Evolutionary conservation across 2,888 invertebrate genomes (phyloP), one percentile per base, ranked within the genome.

Genomic region (Cantharis flavilabris): DNA sequence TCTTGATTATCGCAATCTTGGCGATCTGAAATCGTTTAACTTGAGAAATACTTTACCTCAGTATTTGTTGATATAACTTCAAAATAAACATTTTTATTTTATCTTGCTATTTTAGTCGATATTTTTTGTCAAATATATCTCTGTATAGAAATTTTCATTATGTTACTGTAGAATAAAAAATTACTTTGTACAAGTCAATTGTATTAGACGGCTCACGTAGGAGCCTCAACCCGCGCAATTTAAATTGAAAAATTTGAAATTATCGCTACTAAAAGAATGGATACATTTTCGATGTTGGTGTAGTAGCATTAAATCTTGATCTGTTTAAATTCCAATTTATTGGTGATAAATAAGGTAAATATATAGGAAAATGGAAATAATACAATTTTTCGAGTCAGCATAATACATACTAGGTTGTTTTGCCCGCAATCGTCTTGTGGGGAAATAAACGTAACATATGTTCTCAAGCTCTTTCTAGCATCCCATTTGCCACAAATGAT

Each of bases 381-480:
- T n/a, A 23, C 65, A 67, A 23, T 67, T 67, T 67, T 67, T 26
- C 65, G 23, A 67, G 23, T 67, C 65, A n/a, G 23, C 65, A 23
- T 23, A 67, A 67, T 67, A 67, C 23, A 67, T 67, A 67, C 26
- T 67, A 67, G 20, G 65, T 67, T 67, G 65, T 67, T 67, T 67
- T 67, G 65, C 65, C 11, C n/a, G 65, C 65, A 67, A 67, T 67
- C 65, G 65, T 67, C 65, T 67, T 67, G 65, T 67, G 65, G 65
- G 20, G 65, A 67, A 67, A 67, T 70, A 70, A 70, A 70, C n/a
- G 70, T 70, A 70, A 70, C 70, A 70, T 70, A 70, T 70, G 70
- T 70, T 70, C 16, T 26, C 33, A 70, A 70, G 70, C 30, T 70
- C 33, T 70, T 70, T 70, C 30, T 28, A 33, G 70, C 70, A 33